Evolutionary conservation across 2,888 invertebrate species (phyloP).

Genomic region (Diplolepis rosae): DNA sequence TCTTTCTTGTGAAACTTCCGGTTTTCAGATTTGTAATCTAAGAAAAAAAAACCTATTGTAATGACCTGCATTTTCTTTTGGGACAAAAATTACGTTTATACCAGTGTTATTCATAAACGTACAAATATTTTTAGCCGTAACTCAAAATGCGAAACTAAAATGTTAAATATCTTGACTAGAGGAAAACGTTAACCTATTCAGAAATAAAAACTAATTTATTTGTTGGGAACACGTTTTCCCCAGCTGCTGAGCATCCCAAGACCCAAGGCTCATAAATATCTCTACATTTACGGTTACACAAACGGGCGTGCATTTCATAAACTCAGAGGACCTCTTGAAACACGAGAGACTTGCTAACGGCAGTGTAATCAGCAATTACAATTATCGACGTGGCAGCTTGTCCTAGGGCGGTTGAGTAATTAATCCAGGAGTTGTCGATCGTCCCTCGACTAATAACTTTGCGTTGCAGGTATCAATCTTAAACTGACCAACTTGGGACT

Average conservation of each 20-base stretch:
- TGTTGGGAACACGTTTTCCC: neutral
- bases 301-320: neutral
- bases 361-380: slow-evolving; percentile 51
- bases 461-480: slow-evolving; percentile 7
- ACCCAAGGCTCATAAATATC: neutral
- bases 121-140: too few species aligned
- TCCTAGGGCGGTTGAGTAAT: slow-evolving; percentile 38
- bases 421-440: slow-evolving; percentile 26
- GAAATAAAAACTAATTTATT: neutral
- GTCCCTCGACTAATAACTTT: slow-evolving; percentile 28
- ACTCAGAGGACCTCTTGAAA: neutral
- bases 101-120: too few species aligned
- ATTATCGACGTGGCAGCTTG: slow-evolving; percentile 46
- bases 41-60: too few species aligned
- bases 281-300: neutral
- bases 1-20: too few species aligned
- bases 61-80: too few species aligned
- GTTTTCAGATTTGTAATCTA: too few species aligned
- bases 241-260: neutral
- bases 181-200: neutral
- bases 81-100: too few species aligned
- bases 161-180: too few species aligned
- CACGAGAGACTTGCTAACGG: slow-evolving; percentile 42
- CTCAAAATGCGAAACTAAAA: too few species aligned
- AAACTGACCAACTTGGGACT: slow-evolving; percentile 3